Conservation (phyloP, 1,140 invertebrate species). For the Notospermus geniculatus region DNA sequence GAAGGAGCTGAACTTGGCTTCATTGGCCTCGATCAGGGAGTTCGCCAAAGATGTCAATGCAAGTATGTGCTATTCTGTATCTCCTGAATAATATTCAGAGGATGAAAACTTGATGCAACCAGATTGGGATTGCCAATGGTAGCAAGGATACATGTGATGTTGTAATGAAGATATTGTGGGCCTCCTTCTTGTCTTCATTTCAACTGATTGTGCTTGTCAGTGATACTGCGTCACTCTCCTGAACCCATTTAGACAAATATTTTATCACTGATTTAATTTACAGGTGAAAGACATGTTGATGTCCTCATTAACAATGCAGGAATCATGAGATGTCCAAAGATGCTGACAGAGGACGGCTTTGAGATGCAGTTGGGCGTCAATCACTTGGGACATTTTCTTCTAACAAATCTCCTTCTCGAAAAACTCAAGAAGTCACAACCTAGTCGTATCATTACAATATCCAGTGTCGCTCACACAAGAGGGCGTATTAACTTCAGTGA, state of each 20-base stretch:
- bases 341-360: slow-evolving; percentile 55
- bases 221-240: too few relatives aligned
- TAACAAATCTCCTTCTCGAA: slow-evolving; percentile 75
- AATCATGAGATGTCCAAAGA: slow-evolving; percentile 61
- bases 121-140: too few relatives aligned
- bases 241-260: too few relatives aligned
- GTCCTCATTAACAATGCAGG: slow-evolving; percentile 80
- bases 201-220: too few relatives aligned
- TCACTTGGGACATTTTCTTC: slow-evolving; percentile 71
- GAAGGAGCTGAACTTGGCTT: slow-evolving; percentile 60
- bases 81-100: too few relatives aligned
- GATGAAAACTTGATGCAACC: too few relatives aligned
- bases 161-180: too few relatives aligned
- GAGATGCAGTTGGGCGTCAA: slow-evolving; percentile 60
- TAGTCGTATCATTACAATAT: slow-evolving; percentile 81
- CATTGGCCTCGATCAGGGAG: slow-evolving; percentile 44
- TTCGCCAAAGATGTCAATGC: slow-evolving; percentile 54
- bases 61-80: slow-evolving; percentile 26
- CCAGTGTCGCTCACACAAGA: slow-evolving; percentile 68
- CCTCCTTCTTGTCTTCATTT: too few relatives aligned
- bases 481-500: slow-evolving; percentile 73
- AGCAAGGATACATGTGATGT: too few relatives aligned
- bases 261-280: background rate
- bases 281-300: slow-evolving; percentile 51
- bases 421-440: slow-evolving; percentile 65